phyloP scores from a whole-genome alignment of 2,888 invertebrate species.

The Pandemis cinnamomeana region DNA sequence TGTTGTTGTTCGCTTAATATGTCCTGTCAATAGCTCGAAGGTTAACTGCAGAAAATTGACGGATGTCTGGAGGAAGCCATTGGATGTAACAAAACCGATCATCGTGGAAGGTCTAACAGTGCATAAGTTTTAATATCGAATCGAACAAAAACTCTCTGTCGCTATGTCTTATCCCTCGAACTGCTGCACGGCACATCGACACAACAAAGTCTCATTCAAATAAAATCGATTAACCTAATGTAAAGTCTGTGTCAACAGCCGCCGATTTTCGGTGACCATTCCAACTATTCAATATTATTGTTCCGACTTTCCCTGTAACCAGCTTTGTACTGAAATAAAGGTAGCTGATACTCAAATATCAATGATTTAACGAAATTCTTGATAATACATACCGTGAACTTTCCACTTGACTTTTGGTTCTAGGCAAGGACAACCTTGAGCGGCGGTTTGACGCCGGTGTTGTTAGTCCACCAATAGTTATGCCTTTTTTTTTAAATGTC shows the following conservation, averaged over 20 bases:
- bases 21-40: no score
- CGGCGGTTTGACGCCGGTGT: constrained; percentile 17
- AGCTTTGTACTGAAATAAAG: constrained; percentile 15
- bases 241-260: constrained; percentile 53
- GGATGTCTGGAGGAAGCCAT: no score
- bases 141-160: background rate
- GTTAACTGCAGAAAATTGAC: no score
- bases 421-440: constrained; percentile 23
- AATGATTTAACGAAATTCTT: constrained; percentile 1
- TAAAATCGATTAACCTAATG: constrained; percentile 54
- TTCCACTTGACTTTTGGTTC: constrained; percentile 35
- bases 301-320: constrained; percentile 19
- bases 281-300: constrained; percentile 20
- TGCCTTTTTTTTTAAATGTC: no score
- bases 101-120: no score
- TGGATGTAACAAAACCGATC: no score
- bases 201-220: constrained; percentile 42
- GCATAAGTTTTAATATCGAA: no score
- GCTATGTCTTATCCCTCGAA: background rate
- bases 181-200: background rate
- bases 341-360: background rate
- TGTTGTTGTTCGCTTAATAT: no score
- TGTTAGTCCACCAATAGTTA: background rate
- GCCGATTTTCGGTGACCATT: constrained; percentile 33
- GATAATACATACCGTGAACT: constrained; percentile 21